Evolutionary conservation across 2,888 invertebrate species (phyloP).

Genomic region (Callinectes sapidus): DNA sequence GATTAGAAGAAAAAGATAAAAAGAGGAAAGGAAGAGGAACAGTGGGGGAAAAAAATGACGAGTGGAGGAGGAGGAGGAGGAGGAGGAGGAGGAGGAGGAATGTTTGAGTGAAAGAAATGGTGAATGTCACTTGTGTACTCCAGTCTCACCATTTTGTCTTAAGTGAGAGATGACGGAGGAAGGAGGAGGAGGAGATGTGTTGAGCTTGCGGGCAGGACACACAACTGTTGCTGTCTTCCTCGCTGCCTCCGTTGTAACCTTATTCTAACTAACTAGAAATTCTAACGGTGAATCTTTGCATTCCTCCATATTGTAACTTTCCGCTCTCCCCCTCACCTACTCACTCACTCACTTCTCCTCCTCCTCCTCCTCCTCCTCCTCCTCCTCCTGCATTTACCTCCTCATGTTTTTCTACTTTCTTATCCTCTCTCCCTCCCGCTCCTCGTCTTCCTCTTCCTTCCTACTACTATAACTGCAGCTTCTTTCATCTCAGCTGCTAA

Average conservation of each 20-base stretch:
- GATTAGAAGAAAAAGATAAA: neutral
- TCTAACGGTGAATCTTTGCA: neutral
- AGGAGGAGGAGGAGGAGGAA: no score
- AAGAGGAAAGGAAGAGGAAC: neutral
- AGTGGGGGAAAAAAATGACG: no score
- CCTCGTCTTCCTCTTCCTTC: neutral
- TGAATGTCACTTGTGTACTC: neutral
- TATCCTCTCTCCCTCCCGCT: neutral
- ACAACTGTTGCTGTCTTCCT: neutral
- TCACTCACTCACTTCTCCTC: neutral
- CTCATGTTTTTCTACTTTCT: neutral
- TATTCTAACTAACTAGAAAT: constrained; percentile 7
- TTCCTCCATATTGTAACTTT: neutral
- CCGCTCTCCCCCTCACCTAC: neutral
- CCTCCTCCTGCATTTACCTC: neutral
- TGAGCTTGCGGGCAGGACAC: neutral
- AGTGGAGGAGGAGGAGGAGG: no score
- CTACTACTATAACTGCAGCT: neutral
- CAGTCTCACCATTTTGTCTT: neutral
- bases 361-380: neutral
- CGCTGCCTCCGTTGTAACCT: neutral
- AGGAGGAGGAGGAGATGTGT: neutral
- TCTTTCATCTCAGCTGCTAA: neutral
- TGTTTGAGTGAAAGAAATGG: neutral
- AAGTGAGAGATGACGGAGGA: neutral